Percentiles rank a stretch among this genome's conserved stretches.
Conservation (phyloP, 2,113 vertebrate species). For the Cyprinodon variegatus region DNA sequence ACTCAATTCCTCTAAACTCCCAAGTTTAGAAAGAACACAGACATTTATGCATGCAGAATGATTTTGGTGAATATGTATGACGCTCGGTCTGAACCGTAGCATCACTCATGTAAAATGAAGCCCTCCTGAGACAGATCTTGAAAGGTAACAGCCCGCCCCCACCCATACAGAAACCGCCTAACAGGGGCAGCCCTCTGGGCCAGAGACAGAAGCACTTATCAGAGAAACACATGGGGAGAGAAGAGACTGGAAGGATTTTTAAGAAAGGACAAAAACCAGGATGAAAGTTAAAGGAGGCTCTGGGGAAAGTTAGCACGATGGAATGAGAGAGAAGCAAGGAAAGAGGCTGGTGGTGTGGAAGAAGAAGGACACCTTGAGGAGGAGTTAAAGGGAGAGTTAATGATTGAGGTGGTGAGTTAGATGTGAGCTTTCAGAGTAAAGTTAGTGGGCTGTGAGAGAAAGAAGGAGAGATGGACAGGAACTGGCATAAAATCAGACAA, state of each 20-base stretch:
- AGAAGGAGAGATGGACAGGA: slow-evolving; percentile 24
- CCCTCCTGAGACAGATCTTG: slow-evolving; percentile 49
- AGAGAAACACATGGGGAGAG: slow-evolving; percentile 37
- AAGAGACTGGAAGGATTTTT: slow-evolving; percentile 33
- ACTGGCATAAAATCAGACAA: slow-evolving; percentile 26
- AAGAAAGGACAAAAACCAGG: slow-evolving; percentile 31
- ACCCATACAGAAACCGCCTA: slow-evolving; percentile 41
- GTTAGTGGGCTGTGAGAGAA: not conserved
- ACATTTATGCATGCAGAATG: slow-evolving; percentile 33
- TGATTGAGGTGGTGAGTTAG: slow-evolving; percentile 5
- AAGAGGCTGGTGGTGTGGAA: not conserved
- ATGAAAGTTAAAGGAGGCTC: slow-evolving; percentile 50
- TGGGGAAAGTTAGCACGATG: slow-evolving; percentile 27
- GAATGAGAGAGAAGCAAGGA: slow-evolving; percentile 2
- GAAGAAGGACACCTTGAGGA: slow-evolving; percentile 31
- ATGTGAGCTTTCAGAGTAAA: slow-evolving; percentile 1
- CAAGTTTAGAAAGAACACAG: slow-evolving; percentile 13
- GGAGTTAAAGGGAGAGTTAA: slow-evolving; percentile 17
- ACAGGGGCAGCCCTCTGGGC: slow-evolving; percentile 31
- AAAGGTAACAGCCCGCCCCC: slow-evolving; percentile 47
- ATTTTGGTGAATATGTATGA: slow-evolving; percentile 57
- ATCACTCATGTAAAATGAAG: slow-evolving; percentile 56
- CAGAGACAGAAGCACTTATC: slow-evolving; percentile 58
- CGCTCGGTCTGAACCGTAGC: slow-evolving; percentile 30
- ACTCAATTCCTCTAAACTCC: too few relatives aligned